These are phyloP conservation scores for Eriocheir sinensis DNA, from an alignment of 1,140 invertebrate genomes.

Conservation along the genomic window DNA sequence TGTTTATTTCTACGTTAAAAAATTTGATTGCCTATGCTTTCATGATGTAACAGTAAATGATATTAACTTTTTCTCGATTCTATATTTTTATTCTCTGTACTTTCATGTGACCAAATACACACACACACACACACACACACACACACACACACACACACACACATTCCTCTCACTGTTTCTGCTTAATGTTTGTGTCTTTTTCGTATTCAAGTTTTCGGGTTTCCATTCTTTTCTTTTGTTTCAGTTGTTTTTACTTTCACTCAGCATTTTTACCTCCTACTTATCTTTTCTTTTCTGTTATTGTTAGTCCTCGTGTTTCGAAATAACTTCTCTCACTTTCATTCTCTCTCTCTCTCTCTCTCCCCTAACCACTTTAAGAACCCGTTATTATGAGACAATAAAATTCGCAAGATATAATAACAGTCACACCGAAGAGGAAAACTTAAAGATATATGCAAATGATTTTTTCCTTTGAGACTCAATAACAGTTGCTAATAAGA, in stretches of 20 bases:
- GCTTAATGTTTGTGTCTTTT: background rate
- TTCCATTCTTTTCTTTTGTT: background rate
- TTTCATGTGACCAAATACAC: no score
- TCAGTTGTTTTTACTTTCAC: background rate
- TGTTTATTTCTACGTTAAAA: no score
- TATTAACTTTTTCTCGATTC: background rate
- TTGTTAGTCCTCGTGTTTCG: background rate
- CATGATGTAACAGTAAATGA: background rate
- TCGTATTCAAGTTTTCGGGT: no score
- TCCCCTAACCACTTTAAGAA: no score
- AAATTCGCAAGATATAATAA: no score
- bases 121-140: no score
- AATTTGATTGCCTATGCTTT: background rate
- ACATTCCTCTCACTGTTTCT: background rate
- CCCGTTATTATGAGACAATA: no score
- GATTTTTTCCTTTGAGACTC: no score
- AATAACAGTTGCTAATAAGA: no score
- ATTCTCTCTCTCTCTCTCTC: conserved; percentile 49
- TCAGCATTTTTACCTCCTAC: background rate
- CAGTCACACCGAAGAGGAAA: no score
- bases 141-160: no score
- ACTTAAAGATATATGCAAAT: no score
- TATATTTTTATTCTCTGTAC: background rate
- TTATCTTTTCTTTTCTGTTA: background rate
- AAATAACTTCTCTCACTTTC: conserved; percentile 14